Conservation (phyloP, 1,140 invertebrate genomes). For the Gryllus bimaculatus region DNA sequence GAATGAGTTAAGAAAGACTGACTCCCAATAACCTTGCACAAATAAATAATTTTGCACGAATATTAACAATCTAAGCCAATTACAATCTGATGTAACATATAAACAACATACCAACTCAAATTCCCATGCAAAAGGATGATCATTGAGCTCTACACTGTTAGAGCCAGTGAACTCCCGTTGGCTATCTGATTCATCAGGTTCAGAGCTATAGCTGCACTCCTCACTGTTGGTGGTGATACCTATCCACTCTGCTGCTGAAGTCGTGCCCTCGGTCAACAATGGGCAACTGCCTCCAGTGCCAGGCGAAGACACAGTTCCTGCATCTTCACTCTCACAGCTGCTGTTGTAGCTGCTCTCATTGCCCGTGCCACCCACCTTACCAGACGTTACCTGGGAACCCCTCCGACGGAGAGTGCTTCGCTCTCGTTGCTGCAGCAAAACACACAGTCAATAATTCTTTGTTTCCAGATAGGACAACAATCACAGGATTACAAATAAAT, state of each 20-base stretch:
- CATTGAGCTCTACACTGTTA: conserved; percentile 33
- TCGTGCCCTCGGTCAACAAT: conserved; percentile 43
- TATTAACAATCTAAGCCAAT: too few relatives aligned
- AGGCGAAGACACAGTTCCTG: conserved; percentile 37
- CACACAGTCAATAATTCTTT: background rate
- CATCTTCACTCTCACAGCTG: conserved; percentile 45
- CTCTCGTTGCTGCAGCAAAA: conserved; percentile 17
- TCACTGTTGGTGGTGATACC: conserved; percentile 76
- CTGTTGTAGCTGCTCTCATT: conserved; percentile 28
- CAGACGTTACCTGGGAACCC: conserved; percentile 23
- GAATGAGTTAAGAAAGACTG: too few relatives aligned
- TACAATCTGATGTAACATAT: too few relatives aligned
- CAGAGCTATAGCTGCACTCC: conserved; percentile 73
- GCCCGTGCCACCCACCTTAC: background rate
- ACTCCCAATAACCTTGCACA: too few relatives aligned
- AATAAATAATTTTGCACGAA: too few relatives aligned
- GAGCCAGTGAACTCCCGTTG: conserved; percentile 30
- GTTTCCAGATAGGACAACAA: background rate
- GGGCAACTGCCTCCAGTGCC: conserved; percentile 33
- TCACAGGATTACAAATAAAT: too few relatives aligned
- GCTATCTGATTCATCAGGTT: conserved; percentile 51
- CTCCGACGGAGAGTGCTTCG: conserved; percentile 23
- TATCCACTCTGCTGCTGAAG: conserved; percentile 67
- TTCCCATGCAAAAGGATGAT: conserved; percentile 59
- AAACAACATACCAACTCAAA: conserved; percentile 47